Conservation (phyloP, 2,113 vertebrate species). For the Hydrolagus affinis region DNA sequence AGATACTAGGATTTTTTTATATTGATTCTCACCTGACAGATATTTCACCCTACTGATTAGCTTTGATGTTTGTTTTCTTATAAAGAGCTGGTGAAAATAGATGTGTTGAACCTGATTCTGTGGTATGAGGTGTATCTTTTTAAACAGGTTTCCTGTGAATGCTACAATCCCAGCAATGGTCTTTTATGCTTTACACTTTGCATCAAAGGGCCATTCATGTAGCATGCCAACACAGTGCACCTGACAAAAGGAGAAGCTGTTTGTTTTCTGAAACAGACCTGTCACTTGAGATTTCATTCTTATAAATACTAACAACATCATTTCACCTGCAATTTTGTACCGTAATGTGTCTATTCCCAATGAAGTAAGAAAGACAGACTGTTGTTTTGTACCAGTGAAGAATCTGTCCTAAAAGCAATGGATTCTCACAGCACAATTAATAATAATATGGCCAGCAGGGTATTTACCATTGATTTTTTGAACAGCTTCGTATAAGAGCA, state of each 20-base stretch:
- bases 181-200: background rate
- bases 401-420: background rate
- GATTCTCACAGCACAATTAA: background rate
- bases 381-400: background rate
- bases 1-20: background rate
- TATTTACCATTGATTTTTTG: too few relatives aligned
- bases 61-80: background rate
- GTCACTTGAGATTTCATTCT: too few relatives aligned
- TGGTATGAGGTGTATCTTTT: background rate
- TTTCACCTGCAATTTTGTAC: too few relatives aligned
- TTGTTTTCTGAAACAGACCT: too few relatives aligned
- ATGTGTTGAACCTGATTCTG: background rate
- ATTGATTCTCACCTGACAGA: background rate
- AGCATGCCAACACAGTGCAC: too few relatives aligned
- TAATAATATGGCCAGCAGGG: too few relatives aligned
- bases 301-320: too few relatives aligned
- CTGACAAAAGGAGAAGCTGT: too few relatives aligned
- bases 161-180: background rate
- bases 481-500: too few relatives aligned
- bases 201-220: too few relatives aligned
- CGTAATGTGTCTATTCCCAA: background rate
- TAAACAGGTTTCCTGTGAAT: background rate
- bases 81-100: background rate
- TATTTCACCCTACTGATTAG: background rate
- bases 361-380: background rate